Base-by-base conservation (phyloP, 1,140 invertebrate species). In the Dendroctonus valens region DNA sequence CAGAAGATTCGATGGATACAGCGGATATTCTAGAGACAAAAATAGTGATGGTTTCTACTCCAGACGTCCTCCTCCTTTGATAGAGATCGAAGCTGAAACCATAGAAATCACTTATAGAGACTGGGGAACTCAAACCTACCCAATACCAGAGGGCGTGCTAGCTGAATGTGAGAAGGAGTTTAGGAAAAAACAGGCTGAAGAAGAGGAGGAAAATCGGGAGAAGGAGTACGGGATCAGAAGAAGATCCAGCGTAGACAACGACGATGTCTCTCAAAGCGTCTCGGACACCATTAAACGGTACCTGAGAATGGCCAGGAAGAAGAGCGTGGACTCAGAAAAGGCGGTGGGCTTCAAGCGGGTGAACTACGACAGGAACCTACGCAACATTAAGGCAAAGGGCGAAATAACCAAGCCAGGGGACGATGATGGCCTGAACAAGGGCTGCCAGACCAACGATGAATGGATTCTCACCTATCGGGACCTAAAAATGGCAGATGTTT, bases 241-340 rank as follows among this genome's bases (percentile, higher is more conserved):
- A 53, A 81, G 85, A 60, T 89, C 88, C 66, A 91, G 89, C 68
- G 86, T 91, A 0, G 90, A 91, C 70, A 89, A 92, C 73, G 90
- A 92, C 69, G 91, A 92, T 72, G 86, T 92, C 0, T 91, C 90
- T 0, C 91, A 91, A 41, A 92, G 91, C 0, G 91, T 93, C 3
- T 89, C 90, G 72, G 90, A 93, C 70, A 92, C 90, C 0, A 92
- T 93, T 38, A 92, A 92, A 73, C 80, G 91, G 2, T 93, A 93
- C 72, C 79, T 93, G 2, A 80, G 89, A 63, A 93, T 93, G 91
- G 91, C 90, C 0, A 80, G 91, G 6, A 93, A 93, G 72, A 93
- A 93, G 70, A 92, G 90, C 54, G 85, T 90, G 0, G 90, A 92
- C 69, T 84, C 88, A 4, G 90, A 92, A 55, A 90, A 91, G 75